Evolutionary conservation across 2,888 invertebrate species (phyloP).

Genomic region (Synanthedon myopaeformis): DNA sequence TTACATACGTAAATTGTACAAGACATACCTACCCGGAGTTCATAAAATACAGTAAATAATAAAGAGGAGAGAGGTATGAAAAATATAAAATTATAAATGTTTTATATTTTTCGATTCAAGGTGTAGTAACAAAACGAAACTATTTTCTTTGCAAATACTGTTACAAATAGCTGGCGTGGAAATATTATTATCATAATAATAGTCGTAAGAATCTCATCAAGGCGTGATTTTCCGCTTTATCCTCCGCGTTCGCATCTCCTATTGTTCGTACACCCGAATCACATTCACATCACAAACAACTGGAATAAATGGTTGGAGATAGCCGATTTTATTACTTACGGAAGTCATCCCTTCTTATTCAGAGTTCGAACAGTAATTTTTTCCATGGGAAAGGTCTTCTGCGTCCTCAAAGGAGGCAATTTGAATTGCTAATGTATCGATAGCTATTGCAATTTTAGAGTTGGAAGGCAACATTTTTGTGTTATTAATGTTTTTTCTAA

Average conservation of each 20-base stretch:
- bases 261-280: constrained; percentile 15
- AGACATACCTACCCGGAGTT: too few relatives aligned
- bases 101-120: too few relatives aligned
- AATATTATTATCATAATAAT: constrained; percentile 28
- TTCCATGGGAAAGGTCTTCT: constrained; percentile 12
- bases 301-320: constrained; percentile 27
- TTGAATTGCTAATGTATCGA: constrained; percentile 20
- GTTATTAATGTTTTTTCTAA: neutral
- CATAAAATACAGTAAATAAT: too few relatives aligned
- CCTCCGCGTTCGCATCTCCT: constrained; percentile 14
- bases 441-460: constrained; percentile 10
- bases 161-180: neutral
- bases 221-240: constrained; percentile 29
- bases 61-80: too few relatives aligned
- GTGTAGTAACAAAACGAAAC: neutral
- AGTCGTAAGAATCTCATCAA: constrained; percentile 46
- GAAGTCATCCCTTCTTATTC: constrained; percentile 16
- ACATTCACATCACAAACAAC: constrained; percentile 38
- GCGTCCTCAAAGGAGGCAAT: constrained; percentile 13
- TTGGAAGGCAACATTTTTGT: neutral
- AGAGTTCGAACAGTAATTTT: constrained; percentile 17
- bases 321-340: constrained; percentile 30
- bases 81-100: too few relatives aligned
- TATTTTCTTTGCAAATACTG: neutral
- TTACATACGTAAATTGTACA: too few relatives aligned